Evolutionary conservation across 2,113 vertebrate genomes (phyloP), one percentile per base, ranked within the genome.

Genomic region (Phycodurus eques): DNA sequence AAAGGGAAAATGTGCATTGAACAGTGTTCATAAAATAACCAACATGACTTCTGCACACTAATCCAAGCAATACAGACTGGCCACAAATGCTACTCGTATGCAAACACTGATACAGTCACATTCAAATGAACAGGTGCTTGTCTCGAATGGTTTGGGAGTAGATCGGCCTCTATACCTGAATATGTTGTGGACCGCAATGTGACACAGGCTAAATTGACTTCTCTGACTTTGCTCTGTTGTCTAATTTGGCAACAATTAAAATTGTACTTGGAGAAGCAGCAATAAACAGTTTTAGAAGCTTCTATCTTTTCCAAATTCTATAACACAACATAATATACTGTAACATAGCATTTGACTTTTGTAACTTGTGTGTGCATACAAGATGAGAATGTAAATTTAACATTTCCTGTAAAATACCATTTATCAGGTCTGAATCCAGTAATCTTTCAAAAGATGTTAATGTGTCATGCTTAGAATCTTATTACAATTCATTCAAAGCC

Each of bases 111-210:
- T 79, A n/a, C 72, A 70, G 72, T 65, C 62, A 70, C 33, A 82
- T 74, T 88, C 70, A 87, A 84, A 83, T 81, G 11, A 83, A 61
- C 79, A 78, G 76, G 76, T 86, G 66, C 68, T 78, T 51, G 17
- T 67, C 60, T 71, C 78, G 14, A 5, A 51, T 72, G 62, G 63
- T 56, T 83, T 72, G 65, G 35, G 53, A 70, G 46, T 83, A 73
- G 79, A 83, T 77, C 81, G 1, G 77, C 84, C 76, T 77, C 63
- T 68, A 74, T 74, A 74, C 77, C 47, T 90, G 76, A 91, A 90
- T 91, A 73, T 89, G 86, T 86, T 89, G 27, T 27, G 27, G 27
- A 27, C 27, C 27, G 27, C 27, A 27, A 27, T 27, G 27, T 27
- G 27, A 27, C 27, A 27, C 77, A 10, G 4, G 12, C 47, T 14